Base-by-base conservation (phyloP, 1,140 invertebrate species). In the Antheraea mylitta region DNA sequence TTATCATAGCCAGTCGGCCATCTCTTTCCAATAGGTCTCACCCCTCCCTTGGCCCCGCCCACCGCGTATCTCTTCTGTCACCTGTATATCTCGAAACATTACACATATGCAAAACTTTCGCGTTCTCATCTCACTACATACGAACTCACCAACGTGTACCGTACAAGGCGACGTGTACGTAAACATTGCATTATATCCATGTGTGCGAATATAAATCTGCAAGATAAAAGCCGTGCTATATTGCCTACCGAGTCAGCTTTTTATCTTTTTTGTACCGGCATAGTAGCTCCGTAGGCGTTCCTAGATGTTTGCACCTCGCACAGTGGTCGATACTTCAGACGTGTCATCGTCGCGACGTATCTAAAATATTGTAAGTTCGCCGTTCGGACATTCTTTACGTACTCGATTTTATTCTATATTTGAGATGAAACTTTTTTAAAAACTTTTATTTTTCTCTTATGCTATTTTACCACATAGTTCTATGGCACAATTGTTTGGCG, bases 71-170 rank as follows among this genome's bases (percentile, higher is more conserved):
- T 84, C 81, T 80, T 81, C 80, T 90, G 89, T 91, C 87, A 90
- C 87, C 89, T 90, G 89, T 89, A 85, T 89, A 91, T 90, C 87
- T 88, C 86, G 87, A 90, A 89, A 89, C 89, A 91, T 91, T 91
- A 91, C 87, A 91, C 89, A 91, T 91, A 91, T 91, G 89, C 89
- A 91, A 91, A 91, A 90, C 87, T 86, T 89, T 86, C 83, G 78
- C 82, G 82, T 82, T 87, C 85, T 79, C 86, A 83, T 83, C 85
- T 87, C 72, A 42, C 42, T 75, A 77, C 81, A 75, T 75, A 79
- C 76, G 79, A 79, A 64, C 37, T 42, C 45, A 63, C 18, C 42
- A 58, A 42, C 66, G 72, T 67, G 67, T 69, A 38, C 45, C 18
- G 22, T 36, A 60, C 45, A 36, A 30, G 45, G 30, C 66, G n/a